These are phyloP conservation scores for Drosophila sp. DNA, from an alignment of 1,140 invertebrate species.

Conservation along the genomic window DNA sequence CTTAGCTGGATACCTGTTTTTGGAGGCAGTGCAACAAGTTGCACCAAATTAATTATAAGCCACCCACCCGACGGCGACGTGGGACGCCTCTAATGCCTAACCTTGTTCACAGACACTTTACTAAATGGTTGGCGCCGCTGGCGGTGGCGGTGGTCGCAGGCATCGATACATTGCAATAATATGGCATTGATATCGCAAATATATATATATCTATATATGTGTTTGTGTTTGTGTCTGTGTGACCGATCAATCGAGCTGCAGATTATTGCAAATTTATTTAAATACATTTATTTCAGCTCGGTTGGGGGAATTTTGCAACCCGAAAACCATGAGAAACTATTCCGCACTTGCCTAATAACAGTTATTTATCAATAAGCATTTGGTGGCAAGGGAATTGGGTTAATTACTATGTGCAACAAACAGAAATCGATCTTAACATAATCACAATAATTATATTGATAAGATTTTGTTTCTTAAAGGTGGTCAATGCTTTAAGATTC, in stretches of 20 bases:
- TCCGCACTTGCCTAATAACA: slow-evolving; percentile 56
- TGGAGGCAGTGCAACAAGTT: slow-evolving; percentile 64
- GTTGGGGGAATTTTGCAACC: slow-evolving; percentile 36
- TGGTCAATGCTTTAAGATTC: too few relatives aligned
- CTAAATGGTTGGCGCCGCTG: slow-evolving; percentile 62
- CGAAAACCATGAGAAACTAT: slow-evolving; percentile 60
- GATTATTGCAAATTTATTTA: slow-evolving; percentile 62
- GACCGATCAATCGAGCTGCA: not conserved
- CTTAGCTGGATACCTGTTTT: slow-evolving; percentile 30
- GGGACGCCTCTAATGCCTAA: slow-evolving; percentile 76
- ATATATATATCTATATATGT: not conserved
- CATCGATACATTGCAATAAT: not conserved
- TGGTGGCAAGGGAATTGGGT: slow-evolving; percentile 7
- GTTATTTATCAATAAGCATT: slow-evolving; percentile 75
- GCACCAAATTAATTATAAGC: slow-evolving; percentile 82
- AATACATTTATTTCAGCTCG: slow-evolving; percentile 14
- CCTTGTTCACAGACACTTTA: slow-evolving; percentile 80
- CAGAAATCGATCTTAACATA: slow-evolving; percentile 1
- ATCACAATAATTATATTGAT: not conserved
- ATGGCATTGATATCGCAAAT: slow-evolving; percentile 40
- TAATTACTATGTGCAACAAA: slow-evolving; percentile 14
- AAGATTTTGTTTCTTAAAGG: not conserved
- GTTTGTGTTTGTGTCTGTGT: too few relatives aligned
- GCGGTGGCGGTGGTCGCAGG: not conserved
- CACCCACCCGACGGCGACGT: slow-evolving; percentile 73